Conservation (phyloP, 2,888 invertebrate genomes). For the Petrophora chlorosata region DNA sequence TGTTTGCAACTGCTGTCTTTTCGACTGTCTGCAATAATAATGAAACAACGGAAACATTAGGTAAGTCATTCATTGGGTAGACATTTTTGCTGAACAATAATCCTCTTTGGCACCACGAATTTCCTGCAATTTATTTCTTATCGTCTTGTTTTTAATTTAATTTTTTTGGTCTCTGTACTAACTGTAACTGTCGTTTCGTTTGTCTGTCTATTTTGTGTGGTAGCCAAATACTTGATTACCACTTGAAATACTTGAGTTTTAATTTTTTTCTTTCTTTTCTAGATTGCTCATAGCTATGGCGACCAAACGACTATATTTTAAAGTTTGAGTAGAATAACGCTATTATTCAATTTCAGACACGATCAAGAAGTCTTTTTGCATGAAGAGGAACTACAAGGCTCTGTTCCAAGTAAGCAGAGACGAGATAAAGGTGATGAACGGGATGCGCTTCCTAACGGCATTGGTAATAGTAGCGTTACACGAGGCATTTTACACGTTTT, state of each 20-base stretch:
- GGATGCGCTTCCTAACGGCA: constrained; percentile 34
- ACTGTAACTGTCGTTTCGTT: too few species aligned
- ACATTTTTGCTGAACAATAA: not conserved
- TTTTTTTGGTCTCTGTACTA: too few species aligned
- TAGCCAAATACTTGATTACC: too few species aligned
- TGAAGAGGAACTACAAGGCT: constrained; percentile 38
- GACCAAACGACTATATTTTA: too few species aligned
- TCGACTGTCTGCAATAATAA: not conserved
- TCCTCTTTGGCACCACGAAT: too few species aligned
- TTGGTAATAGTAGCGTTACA: constrained; percentile 34
- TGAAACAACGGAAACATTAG: not conserved
- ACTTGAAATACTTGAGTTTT: too few species aligned
- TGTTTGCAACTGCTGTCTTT: not conserved
- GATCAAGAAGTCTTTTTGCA: constrained; percentile 40
- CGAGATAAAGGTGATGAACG: constrained; percentile 43
- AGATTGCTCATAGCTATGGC: too few species aligned
- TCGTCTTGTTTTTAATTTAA: too few species aligned
- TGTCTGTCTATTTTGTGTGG: too few species aligned
- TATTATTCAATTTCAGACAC: constrained; percentile 13
- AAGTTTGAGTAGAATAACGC: constrained; percentile 20
- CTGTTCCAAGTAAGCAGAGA: constrained; percentile 36
- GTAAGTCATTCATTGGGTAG: not conserved
- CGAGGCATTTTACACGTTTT: constrained; percentile 20
- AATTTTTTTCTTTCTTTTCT: too few species aligned
- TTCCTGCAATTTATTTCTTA: too few species aligned